Percentiles rank a stretch among this genome's conserved stretches.
Evolutionary conservation across 2,113 vertebrate species (phyloP).

Genomic region (Seriola quinqueradiata): DNA sequence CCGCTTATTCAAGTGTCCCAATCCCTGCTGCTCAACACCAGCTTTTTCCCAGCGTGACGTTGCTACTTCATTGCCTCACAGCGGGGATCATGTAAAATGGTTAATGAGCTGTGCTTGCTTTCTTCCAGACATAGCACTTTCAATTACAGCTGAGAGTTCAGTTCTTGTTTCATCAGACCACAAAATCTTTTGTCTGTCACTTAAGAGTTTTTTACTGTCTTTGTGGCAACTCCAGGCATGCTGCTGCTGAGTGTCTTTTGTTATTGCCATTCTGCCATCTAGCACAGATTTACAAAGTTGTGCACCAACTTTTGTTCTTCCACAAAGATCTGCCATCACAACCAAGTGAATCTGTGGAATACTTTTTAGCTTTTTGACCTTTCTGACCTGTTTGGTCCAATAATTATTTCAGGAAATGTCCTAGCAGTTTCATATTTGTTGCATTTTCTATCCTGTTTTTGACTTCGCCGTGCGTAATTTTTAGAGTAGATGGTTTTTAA

Average conservation of each 20-base stretch:
- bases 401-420: background rate
- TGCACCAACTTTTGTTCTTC: background rate
- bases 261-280: background rate
- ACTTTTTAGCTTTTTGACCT: background rate
- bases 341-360: background rate
- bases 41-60: conserved; percentile 11
- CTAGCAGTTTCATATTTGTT: background rate
- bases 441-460: background rate
- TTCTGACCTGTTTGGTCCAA: background rate
- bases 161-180: conserved; percentile 20
- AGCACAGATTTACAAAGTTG: background rate
- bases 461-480: too few relatives aligned
- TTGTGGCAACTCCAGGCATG: background rate
- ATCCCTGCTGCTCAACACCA: conserved; percentile 20
- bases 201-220: background rate
- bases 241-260: conserved; percentile 9
- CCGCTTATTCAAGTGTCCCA: background rate
- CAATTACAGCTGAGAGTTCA: conserved; percentile 38
- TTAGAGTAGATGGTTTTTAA: too few relatives aligned
- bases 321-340: background rate
- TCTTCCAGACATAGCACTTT: conserved; percentile 46
- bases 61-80: conserved; percentile 57
- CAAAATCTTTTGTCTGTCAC: conserved; percentile 11
- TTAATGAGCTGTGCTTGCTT: conserved; percentile 60
- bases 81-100: conserved; percentile 33